These are phyloP conservation scores for Drosophila algonquin DNA, from an alignment of 2,888 invertebrate species.

Conservation along the genomic window DNA sequence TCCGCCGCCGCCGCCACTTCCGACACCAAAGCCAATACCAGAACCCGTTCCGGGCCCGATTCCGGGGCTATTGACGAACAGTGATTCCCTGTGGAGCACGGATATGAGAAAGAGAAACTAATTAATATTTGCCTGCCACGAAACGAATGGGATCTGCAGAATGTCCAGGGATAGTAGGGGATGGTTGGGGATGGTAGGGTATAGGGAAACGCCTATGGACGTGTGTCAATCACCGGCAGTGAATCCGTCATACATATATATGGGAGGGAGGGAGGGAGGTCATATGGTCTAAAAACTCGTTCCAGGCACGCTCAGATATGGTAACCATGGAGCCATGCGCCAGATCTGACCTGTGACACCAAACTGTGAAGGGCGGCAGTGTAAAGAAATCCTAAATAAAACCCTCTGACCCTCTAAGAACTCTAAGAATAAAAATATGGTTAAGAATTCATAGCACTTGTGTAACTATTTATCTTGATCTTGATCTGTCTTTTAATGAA, in stretches of 20 bases:
- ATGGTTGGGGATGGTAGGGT: too few relatives aligned
- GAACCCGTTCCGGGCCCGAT: constrained; percentile 21
- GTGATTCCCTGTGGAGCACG: constrained; percentile 79
- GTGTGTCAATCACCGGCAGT: constrained; percentile 17
- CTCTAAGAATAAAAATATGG: too few relatives aligned
- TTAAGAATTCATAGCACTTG: too few relatives aligned
- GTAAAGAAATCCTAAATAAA: too few relatives aligned
- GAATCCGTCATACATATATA: constrained; percentile 1
- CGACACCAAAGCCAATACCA: constrained; percentile 21
- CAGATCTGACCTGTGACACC: constrained; percentile 6
- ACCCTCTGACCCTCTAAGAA: too few relatives aligned
- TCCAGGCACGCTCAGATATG: not conserved
- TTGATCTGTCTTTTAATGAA: too few relatives aligned
- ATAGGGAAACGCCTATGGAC: not conserved
- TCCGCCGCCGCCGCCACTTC: constrained; percentile 8
- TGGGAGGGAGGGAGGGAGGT: not conserved
- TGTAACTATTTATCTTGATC: too few relatives aligned
- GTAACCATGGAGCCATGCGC: not conserved
- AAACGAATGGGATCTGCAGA: constrained; percentile 14
- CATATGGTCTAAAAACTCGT: constrained; percentile 9
- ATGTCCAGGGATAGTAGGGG: too few relatives aligned
- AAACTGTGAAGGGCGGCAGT: not conserved
- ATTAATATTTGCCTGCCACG: constrained; percentile 63
- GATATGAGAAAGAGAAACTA: constrained; percentile 4
- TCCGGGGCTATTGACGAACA: constrained; percentile 77